phyloP scores from a whole-genome alignment of 2,113 vertebrate genomes.

The Oryzias woworae region DNA sequence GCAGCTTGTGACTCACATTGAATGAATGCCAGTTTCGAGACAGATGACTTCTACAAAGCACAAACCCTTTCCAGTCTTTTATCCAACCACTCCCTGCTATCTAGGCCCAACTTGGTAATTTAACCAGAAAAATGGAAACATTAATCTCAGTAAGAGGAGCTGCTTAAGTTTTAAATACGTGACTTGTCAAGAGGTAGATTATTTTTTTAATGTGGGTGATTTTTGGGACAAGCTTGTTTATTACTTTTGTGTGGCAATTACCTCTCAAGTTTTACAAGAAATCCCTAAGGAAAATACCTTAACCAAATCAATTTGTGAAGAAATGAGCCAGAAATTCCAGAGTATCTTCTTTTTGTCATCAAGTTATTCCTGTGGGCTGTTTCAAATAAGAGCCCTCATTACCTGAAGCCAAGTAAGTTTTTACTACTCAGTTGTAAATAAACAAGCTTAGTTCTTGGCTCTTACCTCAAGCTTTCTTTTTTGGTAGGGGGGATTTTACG shows the following conservation, averaged over 20 bases:
- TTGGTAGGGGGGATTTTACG: slow-evolving; percentile 25
- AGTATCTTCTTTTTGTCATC: slow-evolving; percentile 23
- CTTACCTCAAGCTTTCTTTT: slow-evolving; percentile 36
- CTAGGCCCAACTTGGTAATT: slow-evolving; percentile 18
- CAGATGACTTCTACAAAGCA: slow-evolving; percentile 52
- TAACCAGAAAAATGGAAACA: not conserved
- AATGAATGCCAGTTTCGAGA: slow-evolving; percentile 25
- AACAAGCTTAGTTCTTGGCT: slow-evolving; percentile 46
- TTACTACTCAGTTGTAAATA: slow-evolving; percentile 51
- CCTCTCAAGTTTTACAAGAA: slow-evolving; percentile 23
- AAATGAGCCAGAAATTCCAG: slow-evolving; percentile 48
- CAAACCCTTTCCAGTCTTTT: slow-evolving; percentile 28
- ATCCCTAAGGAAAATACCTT: slow-evolving; percentile 57
- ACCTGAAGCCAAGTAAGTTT: slow-evolving; percentile 1
- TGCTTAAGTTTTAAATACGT: too few species aligned
- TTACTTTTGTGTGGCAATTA: slow-evolving; percentile 23
- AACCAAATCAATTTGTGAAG: slow-evolving; percentile 40
- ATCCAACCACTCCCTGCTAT: slow-evolving; percentile 53
- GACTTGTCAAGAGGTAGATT: too few species aligned
- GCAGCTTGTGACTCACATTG: slow-evolving; percentile 41
- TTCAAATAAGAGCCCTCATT: slow-evolving; percentile 20
- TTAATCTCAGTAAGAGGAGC: too few species aligned
- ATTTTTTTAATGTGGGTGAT: slow-evolving; percentile 1
- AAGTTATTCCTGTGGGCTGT: slow-evolving; percentile 26
- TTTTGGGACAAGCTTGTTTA: slow-evolving; percentile 13